These are phyloP conservation scores for Andrena flavipes DNA, from an alignment of 2,888 invertebrate species.

Conservation along the genomic window DNA sequence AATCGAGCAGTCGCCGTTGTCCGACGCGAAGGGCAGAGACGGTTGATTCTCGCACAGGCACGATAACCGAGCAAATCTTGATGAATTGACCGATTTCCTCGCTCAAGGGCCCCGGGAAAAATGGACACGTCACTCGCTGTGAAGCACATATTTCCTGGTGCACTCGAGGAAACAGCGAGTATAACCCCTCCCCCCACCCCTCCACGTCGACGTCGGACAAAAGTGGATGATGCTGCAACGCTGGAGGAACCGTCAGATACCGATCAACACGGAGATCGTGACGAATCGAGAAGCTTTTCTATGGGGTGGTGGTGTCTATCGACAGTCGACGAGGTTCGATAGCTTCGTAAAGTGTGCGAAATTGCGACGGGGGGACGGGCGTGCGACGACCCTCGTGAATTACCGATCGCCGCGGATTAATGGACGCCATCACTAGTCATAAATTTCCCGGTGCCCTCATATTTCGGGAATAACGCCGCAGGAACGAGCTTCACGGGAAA, in stretches of 20 bases:
- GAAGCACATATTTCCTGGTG: slow-evolving; percentile 18
- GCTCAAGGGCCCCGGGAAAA: slow-evolving; percentile 42
- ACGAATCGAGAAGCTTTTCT: slow-evolving; percentile 71
- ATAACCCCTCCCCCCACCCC: background rate
- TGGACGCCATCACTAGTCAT: slow-evolving; percentile 53
- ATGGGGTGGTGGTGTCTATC: slow-evolving; percentile 12
- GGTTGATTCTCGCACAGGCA: slow-evolving; percentile 1
- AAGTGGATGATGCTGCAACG: slow-evolving; percentile 37
- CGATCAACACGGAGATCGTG: slow-evolving; percentile 74
- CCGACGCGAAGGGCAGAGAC: slow-evolving; percentile 3
- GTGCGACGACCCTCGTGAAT: slow-evolving; percentile 36
- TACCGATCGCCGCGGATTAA: slow-evolving; percentile 55
- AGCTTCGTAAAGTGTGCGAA: slow-evolving; percentile 49
- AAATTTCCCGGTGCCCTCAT: slow-evolving; percentile 36
- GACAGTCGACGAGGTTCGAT: slow-evolving; percentile 15
- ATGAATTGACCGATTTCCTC: slow-evolving; percentile 64
- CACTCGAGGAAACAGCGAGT: slow-evolving; percentile 7
- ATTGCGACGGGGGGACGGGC: slow-evolving; percentile 30
- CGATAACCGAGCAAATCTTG: slow-evolving; percentile 65
- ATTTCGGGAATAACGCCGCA: slow-evolving; percentile 10
- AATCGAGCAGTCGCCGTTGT: slow-evolving; percentile 59
- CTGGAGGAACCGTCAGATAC: slow-evolving; percentile 41
- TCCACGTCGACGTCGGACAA: slow-evolving; percentile 17
- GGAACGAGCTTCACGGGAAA: slow-evolving; percentile 19
- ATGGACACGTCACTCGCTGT: slow-evolving; percentile 60